phyloP scores from a whole-genome alignment of 2,888 invertebrate genomes.

The Gari tellinella region DNA sequence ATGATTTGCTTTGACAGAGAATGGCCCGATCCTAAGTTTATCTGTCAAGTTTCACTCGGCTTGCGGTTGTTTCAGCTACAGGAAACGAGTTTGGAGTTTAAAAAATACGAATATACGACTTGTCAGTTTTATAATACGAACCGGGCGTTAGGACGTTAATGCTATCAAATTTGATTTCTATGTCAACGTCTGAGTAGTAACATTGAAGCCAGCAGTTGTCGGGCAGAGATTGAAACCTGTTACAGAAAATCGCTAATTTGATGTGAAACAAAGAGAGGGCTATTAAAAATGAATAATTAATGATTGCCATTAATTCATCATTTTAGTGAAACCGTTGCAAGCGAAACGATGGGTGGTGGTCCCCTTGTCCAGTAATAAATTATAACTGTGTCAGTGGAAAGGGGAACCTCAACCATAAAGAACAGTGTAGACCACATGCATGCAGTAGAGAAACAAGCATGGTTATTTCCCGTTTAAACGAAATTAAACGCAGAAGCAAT shows the following conservation, averaged over 20 bases:
- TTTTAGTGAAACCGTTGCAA: too few relatives aligned
- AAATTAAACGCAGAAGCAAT: too few relatives aligned
- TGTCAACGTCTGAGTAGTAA: conserved; percentile 47
- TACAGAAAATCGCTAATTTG: conserved; percentile 27
- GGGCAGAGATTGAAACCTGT: conserved; percentile 23
- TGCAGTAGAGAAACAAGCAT: too few relatives aligned
- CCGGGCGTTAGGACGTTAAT: conserved; percentile 51
- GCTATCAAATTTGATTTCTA: conserved; percentile 59
- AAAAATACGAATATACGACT: conserved; percentile 35
- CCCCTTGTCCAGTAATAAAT: too few relatives aligned
- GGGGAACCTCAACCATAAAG: too few relatives aligned
- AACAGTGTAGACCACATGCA: too few relatives aligned
- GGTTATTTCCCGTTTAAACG: too few relatives aligned
- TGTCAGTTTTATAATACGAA: conserved; percentile 44
- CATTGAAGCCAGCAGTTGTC: conserved; percentile 13
- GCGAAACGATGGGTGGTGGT: too few relatives aligned
- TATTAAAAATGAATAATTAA: conserved; percentile 1
- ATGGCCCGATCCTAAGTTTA: conserved; percentile 27
- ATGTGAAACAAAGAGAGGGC: conserved; percentile 20
- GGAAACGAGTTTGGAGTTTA: conserved; percentile 36
- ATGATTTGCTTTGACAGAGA: conserved; percentile 38
- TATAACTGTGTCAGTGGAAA: too few relatives aligned
- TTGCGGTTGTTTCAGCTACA: conserved; percentile 17
- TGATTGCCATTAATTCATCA: conserved; percentile 1
- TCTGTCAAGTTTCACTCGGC: conserved; percentile 20